Evolutionary conservation across 2,888 invertebrate species (phyloP), one percentile per base, ranked within the genome.

Genomic region (Germaria angustata): DNA sequence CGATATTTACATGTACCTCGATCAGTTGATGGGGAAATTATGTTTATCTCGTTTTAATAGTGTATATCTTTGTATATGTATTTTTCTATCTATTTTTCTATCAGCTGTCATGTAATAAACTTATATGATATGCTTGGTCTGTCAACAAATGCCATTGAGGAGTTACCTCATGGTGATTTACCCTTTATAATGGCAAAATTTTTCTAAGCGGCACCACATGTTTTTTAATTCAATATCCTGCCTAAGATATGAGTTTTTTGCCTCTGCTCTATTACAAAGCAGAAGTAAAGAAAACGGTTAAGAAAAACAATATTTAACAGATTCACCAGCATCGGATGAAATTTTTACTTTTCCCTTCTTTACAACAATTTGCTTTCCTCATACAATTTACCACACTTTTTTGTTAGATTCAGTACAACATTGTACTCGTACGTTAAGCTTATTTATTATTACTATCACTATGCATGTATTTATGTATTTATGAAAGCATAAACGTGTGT

Each of bases 171-270:
- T 9, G 0, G 2, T 9, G 28, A 6, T 15, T 7, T 22, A 51
- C 28, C 51, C 51, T 28, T 28, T 51, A 51, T 28, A n/a, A n/a
- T 22, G 6, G 28, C 17, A 5, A 7, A 2, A 13, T 22, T 57
- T 57, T 39, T 36, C 4, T 57, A 65, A 77, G 61, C 69, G 24
- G 71, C 59, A 68, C n/a, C n/a, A n/a, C n/a, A 20, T 71, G 87
- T 87, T 88, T 87, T 87, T 88, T 89, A 88, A 89, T 88, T 88
- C 89, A 87, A 89, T 88, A 90, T 89, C 89, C 89, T 89, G 88
- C 86, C 87, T 86, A 86, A 85, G 86, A 86, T 87, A 88, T 89
- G 89, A 88, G 88, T 87, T 89, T 63, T 72, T 76, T 69, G 9
- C 20, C 28, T 20, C 44, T 53, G 41, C 68, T 41, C 20, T 49